Percentiles rank a stretch among this genome's conserved stretches.
Conservation (phyloP, 2,797 vertebrate genomes). For the Arctocebus calabarensis region DNA sequence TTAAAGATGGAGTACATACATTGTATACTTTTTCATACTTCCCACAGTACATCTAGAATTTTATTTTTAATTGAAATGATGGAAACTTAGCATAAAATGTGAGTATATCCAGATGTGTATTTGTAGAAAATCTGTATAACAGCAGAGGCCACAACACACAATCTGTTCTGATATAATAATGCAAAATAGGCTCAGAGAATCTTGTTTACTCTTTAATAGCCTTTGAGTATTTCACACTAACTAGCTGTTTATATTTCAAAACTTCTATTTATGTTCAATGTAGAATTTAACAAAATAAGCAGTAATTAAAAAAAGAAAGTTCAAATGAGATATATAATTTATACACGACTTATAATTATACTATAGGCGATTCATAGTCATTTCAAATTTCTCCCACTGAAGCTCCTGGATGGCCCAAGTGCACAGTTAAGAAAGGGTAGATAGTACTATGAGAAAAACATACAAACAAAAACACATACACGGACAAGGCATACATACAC, state of each 20-base stretch:
- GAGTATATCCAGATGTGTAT: neutral
- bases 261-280: neutral
- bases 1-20: neutral
- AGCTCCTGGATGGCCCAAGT: neutral
- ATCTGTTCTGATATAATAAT: neutral
- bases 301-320: neutral
- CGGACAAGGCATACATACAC: rapidly evolving
- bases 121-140: slow-evolving; percentile 5
- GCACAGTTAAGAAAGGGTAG: neutral
- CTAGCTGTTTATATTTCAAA: neutral
- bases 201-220: neutral
- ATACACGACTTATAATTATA: neutral
- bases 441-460: neutral
- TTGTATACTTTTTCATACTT: slow-evolving; percentile 27
- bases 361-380: neutral
- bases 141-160: neutral
- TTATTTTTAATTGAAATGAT: slow-evolving; percentile 54
- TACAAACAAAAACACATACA: neutral
- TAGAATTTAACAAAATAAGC: neutral
- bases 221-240: neutral
- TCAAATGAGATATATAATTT: neutral
- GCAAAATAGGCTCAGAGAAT: neutral
- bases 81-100: slow-evolving; percentile 15
- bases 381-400: neutral
- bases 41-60: slow-evolving; percentile 54